phyloP scores from a whole-genome alignment of 2,113 vertebrate species.

The Clinocottus analis region DNA sequence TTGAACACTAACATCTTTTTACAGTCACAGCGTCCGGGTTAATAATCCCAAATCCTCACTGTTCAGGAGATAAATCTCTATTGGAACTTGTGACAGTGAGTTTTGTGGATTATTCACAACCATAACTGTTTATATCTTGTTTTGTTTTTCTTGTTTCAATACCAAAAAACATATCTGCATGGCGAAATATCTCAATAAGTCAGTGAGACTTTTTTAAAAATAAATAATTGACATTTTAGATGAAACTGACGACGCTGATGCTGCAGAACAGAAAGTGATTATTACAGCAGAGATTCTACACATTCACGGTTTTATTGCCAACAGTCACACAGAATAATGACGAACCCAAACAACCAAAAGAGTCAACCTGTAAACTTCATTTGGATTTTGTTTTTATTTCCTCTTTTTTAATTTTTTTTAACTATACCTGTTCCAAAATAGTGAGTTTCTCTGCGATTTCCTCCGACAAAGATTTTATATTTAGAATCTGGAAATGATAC shows the following conservation, averaged over 20 bases:
- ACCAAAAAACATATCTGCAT: not conserved
- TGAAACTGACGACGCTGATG: not conserved
- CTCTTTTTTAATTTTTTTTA: constrained; percentile 29
- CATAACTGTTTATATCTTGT: not conserved
- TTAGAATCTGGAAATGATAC: constrained; percentile 77
- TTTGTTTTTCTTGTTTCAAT: not conserved
- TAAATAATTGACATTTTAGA: not conserved
- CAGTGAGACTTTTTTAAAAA: not conserved
- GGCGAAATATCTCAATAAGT: not conserved
- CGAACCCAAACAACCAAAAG: constrained; percentile 81
- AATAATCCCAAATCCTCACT: not conserved
- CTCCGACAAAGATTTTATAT: constrained; percentile 73
- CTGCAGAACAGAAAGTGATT: not conserved
- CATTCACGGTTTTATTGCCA: constrained; percentile 86
- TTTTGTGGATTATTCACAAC: not conserved
- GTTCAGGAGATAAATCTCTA: not conserved
- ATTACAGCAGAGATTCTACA: constrained; percentile 50
- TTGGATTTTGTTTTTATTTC: constrained; percentile 79
- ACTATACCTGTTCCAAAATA: constrained; percentile 76
- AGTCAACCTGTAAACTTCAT: constrained; percentile 83
- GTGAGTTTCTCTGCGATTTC: constrained; percentile 73
- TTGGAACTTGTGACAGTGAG: not conserved
- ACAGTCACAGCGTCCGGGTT: not conserved
- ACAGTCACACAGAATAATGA: constrained; percentile 81
- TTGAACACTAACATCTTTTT: not conserved